Percentiles rank a stretch among this genome's conserved stretches.
Conservation (phyloP, 1,140 invertebrate genomes). For the Drosophila tropicalis region DNA sequence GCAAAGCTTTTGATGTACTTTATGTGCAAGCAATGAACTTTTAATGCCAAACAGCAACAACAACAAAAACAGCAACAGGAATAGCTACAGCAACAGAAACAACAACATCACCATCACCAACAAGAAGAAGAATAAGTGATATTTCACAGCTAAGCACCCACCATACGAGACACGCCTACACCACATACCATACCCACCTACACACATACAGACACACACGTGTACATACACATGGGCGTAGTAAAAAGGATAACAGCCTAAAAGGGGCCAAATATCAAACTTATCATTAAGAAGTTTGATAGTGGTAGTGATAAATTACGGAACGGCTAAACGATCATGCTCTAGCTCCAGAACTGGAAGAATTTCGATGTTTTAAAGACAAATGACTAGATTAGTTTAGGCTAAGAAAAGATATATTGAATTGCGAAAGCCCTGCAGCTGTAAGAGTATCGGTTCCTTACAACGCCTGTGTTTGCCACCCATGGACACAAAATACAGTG, state of each 20-base stretch:
- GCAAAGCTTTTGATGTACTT: slow-evolving; percentile 77
- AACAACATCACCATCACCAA: slow-evolving; percentile 21
- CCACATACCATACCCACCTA: not conserved
- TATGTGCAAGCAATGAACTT: slow-evolving; percentile 80
- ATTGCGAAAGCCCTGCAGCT: too few species aligned
- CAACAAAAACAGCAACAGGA: slow-evolving; percentile 21
- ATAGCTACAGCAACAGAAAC: slow-evolving; percentile 40
- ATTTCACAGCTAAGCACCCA: slow-evolving; percentile 77
- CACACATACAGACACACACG: not conserved
- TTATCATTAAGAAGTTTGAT: too few species aligned
- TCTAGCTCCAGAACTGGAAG: too few species aligned
- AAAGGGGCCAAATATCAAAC: not conserved
- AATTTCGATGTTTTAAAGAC: too few species aligned
- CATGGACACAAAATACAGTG: slow-evolving; percentile 24
- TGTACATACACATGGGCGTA: too few species aligned
- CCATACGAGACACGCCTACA: slow-evolving; percentile 41
- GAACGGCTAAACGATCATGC: too few species aligned
- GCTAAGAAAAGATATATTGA: too few species aligned
- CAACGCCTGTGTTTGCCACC: not conserved
- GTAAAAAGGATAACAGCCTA: slow-evolving; percentile 17
- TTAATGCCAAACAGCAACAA: slow-evolving; percentile 67
- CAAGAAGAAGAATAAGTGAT: slow-evolving; percentile 51
- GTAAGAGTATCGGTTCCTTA: not conserved
- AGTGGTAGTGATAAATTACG: too few species aligned
- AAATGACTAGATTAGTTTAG: too few species aligned